Base-by-base conservation (phyloP, 2,888 invertebrate species). In the Pyrochroa serraticornis region DNA sequence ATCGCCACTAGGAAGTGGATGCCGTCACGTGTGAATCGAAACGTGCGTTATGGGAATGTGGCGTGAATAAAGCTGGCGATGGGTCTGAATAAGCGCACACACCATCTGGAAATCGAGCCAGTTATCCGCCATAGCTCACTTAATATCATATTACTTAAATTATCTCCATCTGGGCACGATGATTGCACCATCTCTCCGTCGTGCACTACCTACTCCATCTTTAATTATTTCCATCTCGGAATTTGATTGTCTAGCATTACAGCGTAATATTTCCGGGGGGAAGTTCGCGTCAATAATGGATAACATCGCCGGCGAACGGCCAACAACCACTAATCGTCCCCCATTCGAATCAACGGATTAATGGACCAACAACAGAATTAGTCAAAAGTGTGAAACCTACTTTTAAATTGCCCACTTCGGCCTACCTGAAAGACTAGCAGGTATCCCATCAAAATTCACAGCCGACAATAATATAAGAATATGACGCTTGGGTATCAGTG, bases 1-100 rank as follows among this genome's bases (percentile, higher is more conserved):
- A 9, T 22, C 5, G 53, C 45, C 41, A 63, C 53, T 39, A 60
- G 64, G 63, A 65, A 63, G 61, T 55, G 44, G 60, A 64, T 64
- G 45, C 57, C 60, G 53, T 63, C 64, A 61, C 64, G 66, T 63
- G 63, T 45, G 22, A 39, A 45, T 52, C 37, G 35, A 57, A 54
- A 55, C 53, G 57, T 57, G 58, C 60, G 55, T 56, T 62, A 59
- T 62, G 60, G 56, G 60, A 58, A 62, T 52, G 39, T 12, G 39
- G 39, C 39, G 10, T 12, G 39, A 22, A 22, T 22, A 22, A n/a
- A n/a, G 22, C 22, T 22, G 22, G 22, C 22, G 22, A 22, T 22
- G 22, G 22, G 22, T 22, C 22, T 5, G 22, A 22, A 22, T 22
- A 22, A 22, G 22, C 22, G 47, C 33, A 38, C 38, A 33, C 47